These are phyloP conservation scores for Antitype chi DNA, from an alignment of 2,888 invertebrate genomes.

Conservation along the genomic window DNA sequence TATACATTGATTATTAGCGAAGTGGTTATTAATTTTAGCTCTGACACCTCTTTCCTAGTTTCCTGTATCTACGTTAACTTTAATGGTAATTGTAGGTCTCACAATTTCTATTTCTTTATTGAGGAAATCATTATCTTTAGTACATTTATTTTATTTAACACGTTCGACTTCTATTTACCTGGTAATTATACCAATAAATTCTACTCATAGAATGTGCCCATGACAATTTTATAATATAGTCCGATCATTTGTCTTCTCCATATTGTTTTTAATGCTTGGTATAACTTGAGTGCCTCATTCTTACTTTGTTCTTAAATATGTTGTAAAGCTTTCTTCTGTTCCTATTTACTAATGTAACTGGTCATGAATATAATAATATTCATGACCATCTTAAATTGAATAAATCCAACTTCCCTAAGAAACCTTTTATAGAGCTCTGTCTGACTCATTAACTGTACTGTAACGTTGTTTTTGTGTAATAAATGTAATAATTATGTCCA, in stretches of 20 bases:
- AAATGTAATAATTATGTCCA: conserved; percentile 61
- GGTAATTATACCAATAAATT: conserved; percentile 5
- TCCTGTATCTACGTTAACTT: conserved; percentile 35
- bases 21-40: conserved; percentile 50
- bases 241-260: not conserved
- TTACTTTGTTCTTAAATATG: not conserved
- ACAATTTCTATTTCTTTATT: conserved; percentile 51
- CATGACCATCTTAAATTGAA: conserved; percentile 15
- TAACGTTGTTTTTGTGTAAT: conserved; percentile 53
- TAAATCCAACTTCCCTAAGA: conserved; percentile 36
- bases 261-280: not conserved
- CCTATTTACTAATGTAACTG: not conserved
- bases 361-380: not conserved
- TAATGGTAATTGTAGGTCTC: conserved; percentile 24
- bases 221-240: not conserved
- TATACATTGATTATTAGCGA: conserved; percentile 51
- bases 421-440: conserved; percentile 27
- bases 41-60: conserved; percentile 46
- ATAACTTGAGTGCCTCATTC: not conserved
- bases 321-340: not conserved
- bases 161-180: not conserved
- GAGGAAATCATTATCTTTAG: conserved; percentile 47
- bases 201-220: not conserved
- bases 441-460: conserved; percentile 42
- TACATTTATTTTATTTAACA: conserved; percentile 17